A percentile compares a stretch with the other conserved stretches of the same genome.
These are phyloP conservation scores for Drepana falcataria DNA, from an alignment of 2,888 invertebrate genomes.

Conservation along the genomic window DNA sequence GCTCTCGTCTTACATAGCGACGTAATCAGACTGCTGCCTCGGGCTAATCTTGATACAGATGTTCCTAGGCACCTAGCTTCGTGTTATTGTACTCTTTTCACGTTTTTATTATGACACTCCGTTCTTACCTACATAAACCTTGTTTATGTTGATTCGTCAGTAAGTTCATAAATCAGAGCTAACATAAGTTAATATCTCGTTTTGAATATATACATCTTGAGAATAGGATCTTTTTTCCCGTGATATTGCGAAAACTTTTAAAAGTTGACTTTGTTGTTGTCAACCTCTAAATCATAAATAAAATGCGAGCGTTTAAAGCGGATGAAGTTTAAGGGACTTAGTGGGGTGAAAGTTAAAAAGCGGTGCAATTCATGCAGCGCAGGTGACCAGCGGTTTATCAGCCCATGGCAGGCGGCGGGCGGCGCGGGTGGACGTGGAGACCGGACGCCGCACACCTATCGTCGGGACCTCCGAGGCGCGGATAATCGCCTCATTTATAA, in stretches of 20 bases:
- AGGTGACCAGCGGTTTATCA: constrained; percentile 76
- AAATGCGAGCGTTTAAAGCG: constrained; percentile 62
- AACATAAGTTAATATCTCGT: constrained; percentile 17
- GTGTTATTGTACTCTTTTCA: constrained; percentile 59
- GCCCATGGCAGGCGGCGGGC: constrained; percentile 46
- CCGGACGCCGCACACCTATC: constrained; percentile 55
- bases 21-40: constrained; percentile 67
- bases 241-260: constrained; percentile 44
- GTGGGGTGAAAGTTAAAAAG: constrained; percentile 74
- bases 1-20: constrained; percentile 55
- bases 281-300: constrained; percentile 70
- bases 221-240: constrained; percentile 36
- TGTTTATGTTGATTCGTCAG: not conserved
- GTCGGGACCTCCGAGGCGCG: constrained; percentile 54
- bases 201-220: constrained; percentile 37
- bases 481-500: constrained; percentile 79
- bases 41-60: constrained; percentile 69
- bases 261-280: constrained; percentile 54
- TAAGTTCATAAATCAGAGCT: not conserved
- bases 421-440: constrained; percentile 3
- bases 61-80: constrained; percentile 48
- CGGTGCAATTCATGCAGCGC: constrained; percentile 74
- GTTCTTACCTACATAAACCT: constrained; percentile 17
- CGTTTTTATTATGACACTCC: constrained; percentile 37
- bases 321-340: constrained; percentile 72